Base-by-base conservation (phyloP, 2,113 vertebrate genomes). In the Stigmatopora argus region DNA sequence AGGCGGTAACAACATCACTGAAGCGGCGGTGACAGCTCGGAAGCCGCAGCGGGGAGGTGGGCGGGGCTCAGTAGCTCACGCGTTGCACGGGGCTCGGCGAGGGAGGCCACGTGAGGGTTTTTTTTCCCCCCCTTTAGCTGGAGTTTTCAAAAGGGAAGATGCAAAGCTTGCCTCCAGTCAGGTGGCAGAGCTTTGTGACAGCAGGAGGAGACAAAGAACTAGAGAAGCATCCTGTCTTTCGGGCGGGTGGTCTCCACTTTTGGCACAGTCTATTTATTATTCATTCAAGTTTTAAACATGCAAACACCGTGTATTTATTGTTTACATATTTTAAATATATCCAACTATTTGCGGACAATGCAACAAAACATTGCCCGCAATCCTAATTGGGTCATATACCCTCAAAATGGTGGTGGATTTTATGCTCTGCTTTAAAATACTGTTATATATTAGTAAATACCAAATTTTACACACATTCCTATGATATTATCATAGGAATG, bases 1-100 rank as follows among this genome's bases (percentile, higher is more conserved):
- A 70, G 82, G 81, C 81, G 60, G 83, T 74, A 72, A 71, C 77
- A 75, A 71, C 75, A 75, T 75, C 81, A 76, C 76, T 71, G 67
- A 71, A 67, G 67, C 78, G 71, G 78, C 79, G 70, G 73, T 75
- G 82, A 78, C 79, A 83, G 79, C 69, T 26, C 31, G 23, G 77
- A 56, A 59, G 48, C 10, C 23, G 64, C 26, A 51, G 75, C 60
- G 7, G 26, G 65, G 70, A 1, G 57, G 53, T 66, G 72, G 79
- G 81, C 71, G 76, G 73, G 73, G 62, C 52, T 41, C 68, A 67
- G 45, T 58, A 69, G 83, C 83, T 88, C 91, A 91, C 89, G 89
- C 86, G 88, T 68, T 31, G 88, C 91, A 91, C 91, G 90, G 79
- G 91, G 91, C 88, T 82, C 44, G 74, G 73, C 51, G 26, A 88